Evolutionary conservation across 2,888 invertebrate genomes (phyloP).

Genomic region (Drosophila leonis): DNA sequence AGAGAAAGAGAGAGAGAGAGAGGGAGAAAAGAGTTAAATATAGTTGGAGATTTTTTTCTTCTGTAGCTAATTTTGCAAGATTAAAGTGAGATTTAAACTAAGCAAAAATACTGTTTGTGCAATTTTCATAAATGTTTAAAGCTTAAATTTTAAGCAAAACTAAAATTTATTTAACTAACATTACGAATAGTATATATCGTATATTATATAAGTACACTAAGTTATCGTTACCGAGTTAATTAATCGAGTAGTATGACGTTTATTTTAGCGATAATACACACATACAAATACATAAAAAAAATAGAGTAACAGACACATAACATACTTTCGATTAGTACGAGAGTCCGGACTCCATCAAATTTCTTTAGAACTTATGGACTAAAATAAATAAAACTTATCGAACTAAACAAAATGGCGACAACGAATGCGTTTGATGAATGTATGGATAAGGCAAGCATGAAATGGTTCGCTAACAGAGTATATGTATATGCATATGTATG

Average conservation of each 20-base stretch:
- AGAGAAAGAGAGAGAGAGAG: background rate
- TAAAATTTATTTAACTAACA: conserved; percentile 67
- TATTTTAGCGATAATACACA: conserved; percentile 67
- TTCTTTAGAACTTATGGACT: conserved; percentile 51
- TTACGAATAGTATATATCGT: conserved; percentile 38
- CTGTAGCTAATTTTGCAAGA: conserved; percentile 39
- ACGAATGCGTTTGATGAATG: conserved; percentile 34
- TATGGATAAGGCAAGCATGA: conserved; percentile 43
- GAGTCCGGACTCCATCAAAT: conserved; percentile 37
- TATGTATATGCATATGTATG: conserved; percentile 15
- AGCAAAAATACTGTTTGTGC: conserved; percentile 84
- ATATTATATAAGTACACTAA: conserved; percentile 19
- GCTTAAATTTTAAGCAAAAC: conserved; percentile 75
- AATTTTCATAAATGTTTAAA: conserved; percentile 64
- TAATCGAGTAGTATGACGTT: conserved; percentile 52
- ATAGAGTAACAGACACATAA: conserved; percentile 53
- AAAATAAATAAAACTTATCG: conserved; percentile 74
- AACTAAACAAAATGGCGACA: conserved; percentile 71
- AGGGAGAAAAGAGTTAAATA: conserved; percentile 16
- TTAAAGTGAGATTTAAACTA: conserved; percentile 59
- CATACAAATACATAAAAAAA: conserved; percentile 57
- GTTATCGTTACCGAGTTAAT: conserved; percentile 33
- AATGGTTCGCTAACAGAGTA: conserved; percentile 26
- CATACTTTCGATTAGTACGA: conserved; percentile 60
- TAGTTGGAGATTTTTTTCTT: conserved; percentile 20